These are phyloP conservation scores for Sinelater perroti DNA, from an alignment of 2,888 invertebrate species.

Conservation along the genomic window DNA sequence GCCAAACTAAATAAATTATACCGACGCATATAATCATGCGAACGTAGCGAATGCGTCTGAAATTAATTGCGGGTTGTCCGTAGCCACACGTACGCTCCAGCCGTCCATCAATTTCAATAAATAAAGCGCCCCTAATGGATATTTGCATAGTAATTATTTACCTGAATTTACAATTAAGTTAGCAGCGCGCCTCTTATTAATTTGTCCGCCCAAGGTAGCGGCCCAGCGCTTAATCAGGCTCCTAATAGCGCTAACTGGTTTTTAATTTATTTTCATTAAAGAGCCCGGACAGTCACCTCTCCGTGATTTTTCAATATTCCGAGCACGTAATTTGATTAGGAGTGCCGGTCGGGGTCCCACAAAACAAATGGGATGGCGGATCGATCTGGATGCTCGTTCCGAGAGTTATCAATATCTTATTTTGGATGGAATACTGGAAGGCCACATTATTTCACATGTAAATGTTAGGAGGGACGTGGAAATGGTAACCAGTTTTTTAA, in stretches of 20 bases:
- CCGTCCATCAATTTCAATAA: neutral
- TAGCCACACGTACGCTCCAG: neutral
- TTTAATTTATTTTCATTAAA: constrained; percentile 1
- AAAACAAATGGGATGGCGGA: no score
- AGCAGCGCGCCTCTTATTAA: neutral
- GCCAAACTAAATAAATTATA: no score
- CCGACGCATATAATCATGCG: no score
- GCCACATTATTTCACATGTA: no score
- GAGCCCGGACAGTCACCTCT: neutral
- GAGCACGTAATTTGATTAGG: constrained; percentile 1
- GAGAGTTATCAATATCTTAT: no score
- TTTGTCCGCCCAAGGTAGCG: neutral
- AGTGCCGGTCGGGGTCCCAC: neutral
- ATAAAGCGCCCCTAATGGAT: neutral
- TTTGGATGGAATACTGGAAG: no score
- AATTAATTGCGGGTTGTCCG: no score
- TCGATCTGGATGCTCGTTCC: no score
- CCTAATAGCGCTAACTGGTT: neutral
- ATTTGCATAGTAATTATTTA: neutral
- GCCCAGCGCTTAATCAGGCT: no score
- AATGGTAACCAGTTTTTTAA: no score
- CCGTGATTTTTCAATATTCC: neutral
- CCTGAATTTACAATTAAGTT: neutral
- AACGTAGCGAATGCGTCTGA: no score
- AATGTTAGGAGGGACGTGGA: no score